These are phyloP conservation scores for Eurosta solidaginis DNA, from an alignment of 1,140 invertebrate species.

Conservation along the genomic window DNA sequence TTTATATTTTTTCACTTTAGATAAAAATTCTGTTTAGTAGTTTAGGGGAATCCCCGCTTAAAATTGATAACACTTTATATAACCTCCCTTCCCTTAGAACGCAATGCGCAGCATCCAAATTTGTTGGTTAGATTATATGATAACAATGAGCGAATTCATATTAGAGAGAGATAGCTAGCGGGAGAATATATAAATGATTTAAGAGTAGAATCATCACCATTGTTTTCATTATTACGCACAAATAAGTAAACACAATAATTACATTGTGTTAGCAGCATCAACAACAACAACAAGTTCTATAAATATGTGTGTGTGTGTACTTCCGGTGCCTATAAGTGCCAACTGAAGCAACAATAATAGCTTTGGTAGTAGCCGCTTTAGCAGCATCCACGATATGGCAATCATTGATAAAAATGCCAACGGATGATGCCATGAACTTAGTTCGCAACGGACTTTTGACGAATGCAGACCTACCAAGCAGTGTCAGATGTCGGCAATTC, in stretches of 20 bases:
- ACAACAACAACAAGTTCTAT: not conserved
- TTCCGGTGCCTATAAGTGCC: not conserved
- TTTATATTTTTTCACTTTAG: too few relatives aligned
- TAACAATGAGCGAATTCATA: not conserved
- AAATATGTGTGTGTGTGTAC: not conserved
- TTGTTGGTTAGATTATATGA: not conserved
- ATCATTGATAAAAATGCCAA: constrained; percentile 2
- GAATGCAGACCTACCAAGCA: not conserved
- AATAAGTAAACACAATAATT: too few relatives aligned
- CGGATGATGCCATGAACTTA: not conserved
- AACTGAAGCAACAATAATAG: too few relatives aligned
- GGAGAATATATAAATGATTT: too few relatives aligned
- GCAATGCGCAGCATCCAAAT: not conserved
- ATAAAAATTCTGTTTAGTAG: not conserved
- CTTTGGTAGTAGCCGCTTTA: not conserved
- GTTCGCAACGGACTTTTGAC: constrained; percentile 14
- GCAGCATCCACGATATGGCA: not conserved
- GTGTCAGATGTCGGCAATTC: not conserved
- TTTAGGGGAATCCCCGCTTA: not conserved
- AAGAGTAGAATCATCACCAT: too few relatives aligned
- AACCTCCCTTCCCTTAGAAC: not conserved
- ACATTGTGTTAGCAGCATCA: not conserved
- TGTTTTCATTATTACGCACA: too few relatives aligned
- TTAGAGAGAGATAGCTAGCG: not conserved
- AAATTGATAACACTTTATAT: not conserved